Base-by-base conservation (phyloP, 2,113 vertebrate species). In the Fulmarus glacialis region DNA sequence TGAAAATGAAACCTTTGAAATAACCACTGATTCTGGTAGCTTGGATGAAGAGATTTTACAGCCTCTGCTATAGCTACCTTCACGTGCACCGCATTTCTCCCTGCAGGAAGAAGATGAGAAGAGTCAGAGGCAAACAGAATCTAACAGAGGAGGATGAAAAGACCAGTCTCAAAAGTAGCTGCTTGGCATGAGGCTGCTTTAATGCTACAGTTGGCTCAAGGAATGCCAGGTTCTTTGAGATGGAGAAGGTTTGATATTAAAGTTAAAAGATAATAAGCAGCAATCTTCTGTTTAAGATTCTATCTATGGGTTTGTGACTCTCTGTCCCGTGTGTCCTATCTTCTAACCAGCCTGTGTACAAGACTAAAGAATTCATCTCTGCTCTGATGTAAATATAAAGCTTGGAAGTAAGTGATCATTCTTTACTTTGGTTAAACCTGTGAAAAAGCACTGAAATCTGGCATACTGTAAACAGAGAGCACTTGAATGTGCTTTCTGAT, bases 1-100 rank as follows among this genome's bases (percentile, higher is more conserved):
- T 92, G 81, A 92, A 96, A 93, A 96, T 92, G 40, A 96, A 89
- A 58, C 30, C n/a, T 95, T 92, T 91, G 83, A 94, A 87, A 87
- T 72, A 95, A 72, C 27, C 12, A 29, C 29, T 75, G 86, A 75
- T 84, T 83, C 64, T 91, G 34, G 67, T 82, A 80, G 30, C 50
- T 58, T n/a, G 47, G 34, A 63, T 67, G 43, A 43, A 87, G 68
- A 91, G 82, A 74, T 87, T 80, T 78, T 89, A 82, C 55, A 87
- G 48, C 18, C 36, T 94, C 20, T 90, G n/a, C 32, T 72, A 6
- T 48, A 56, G 17, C 70, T 74, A 15, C 34, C 45, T 88, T 91
- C 75, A 71, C 72, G 42, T 84, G 36, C 26, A 42, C 32, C 0
- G 1, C 42, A 34, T 82, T 93, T 81, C 50, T 87, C 82, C 48